Base-by-base conservation (phyloP, 1,140 invertebrate species). In the Sycophila sp. region DNA sequence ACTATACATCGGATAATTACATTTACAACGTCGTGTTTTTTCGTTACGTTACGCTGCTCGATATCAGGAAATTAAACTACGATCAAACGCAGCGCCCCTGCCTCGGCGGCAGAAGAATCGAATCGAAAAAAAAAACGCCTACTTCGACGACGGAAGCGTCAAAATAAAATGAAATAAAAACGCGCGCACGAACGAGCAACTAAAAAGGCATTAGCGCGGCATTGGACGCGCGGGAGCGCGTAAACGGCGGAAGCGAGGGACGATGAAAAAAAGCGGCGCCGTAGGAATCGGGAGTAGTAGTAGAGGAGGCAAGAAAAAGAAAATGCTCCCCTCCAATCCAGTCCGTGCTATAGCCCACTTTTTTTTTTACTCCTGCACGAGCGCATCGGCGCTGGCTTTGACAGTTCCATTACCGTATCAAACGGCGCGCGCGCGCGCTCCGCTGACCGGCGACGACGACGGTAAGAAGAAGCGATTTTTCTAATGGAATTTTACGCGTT, bases 401-500 rank as follows among this genome's bases (percentile, higher is more conserved):
- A 84, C 84, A 84, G 82, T 83, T 84, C 81, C 80, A 84, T 85
- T 83, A 84, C 79, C 81, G 81, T 78, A 82, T 84, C 80, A 77
- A 78, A 81, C 26, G 7, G n/a, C 51, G 51, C 24, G 11, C 24
- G 26, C 26, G 26, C 15, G 19, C 65, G 62, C 62, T 69, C 60
- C 68, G 69, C 65, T 71, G 59, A 32, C 42, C 15, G 45, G 0
- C n/a, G 40, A 45, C 73, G 67, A 76, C 74, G 47, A 58, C 71
- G 74, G 74, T 71, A 40, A 73, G n/a, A n/a, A n/a, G n/a, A n/a
- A 79, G 49, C 71, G 75, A 71, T 77, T 71, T 69, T 70, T 58
- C 26, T 66, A 24, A 26, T 26, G 36, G 19, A n/a, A n/a, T n/a
- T n/a, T n/a, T n/a, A 17, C 56, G 36, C 53, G 53, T 56, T 56